Evolutionary conservation across 2,113 vertebrate genomes (phyloP).

Genomic region (Polypterus senegalus): DNA sequence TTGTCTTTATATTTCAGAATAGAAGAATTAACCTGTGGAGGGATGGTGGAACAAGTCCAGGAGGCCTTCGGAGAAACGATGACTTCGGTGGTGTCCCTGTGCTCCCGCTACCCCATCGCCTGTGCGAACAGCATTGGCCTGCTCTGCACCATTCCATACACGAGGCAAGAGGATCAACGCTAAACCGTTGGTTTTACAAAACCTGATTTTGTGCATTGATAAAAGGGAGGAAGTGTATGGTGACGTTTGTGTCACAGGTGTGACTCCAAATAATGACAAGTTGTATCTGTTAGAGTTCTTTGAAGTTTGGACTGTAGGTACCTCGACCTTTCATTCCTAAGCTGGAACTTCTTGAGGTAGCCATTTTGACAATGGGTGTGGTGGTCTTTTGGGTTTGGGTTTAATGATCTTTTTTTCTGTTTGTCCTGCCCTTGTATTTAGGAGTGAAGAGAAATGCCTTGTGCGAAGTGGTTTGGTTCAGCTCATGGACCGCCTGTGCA

Average conservation of each 20-base stretch:
- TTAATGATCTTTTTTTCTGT: background rate
- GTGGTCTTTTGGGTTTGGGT: background rate
- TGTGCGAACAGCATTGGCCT: conserved; percentile 95
- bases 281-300: too few relatives aligned
- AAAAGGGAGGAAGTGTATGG: too few relatives aligned
- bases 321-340: too few relatives aligned
- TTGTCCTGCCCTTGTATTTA: conserved; percentile 21
- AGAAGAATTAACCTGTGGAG: conserved; percentile 88
- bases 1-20: conserved; percentile 47
- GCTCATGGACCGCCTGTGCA: conserved; percentile 89
- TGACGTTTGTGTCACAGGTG: background rate
- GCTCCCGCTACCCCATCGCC: conserved; percentile 90
- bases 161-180: conserved; percentile 47
- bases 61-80: conserved; percentile 96
- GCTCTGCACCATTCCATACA: conserved; percentile 91
- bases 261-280: too few relatives aligned
- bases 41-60: conserved; percentile 95
- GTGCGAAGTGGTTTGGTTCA: conserved; percentile 93
- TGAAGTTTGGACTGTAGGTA: too few relatives aligned
- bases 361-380: too few relatives aligned
- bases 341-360: too few relatives aligned
- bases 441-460: conserved; percentile 93
- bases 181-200: too few relatives aligned
- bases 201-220: too few relatives aligned
- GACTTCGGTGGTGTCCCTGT: conserved; percentile 93